Evolutionary conservation across 35 echinoderm and acorn worm genomes (phyloP).

Genomic region (Apostichopus californicus): DNA sequence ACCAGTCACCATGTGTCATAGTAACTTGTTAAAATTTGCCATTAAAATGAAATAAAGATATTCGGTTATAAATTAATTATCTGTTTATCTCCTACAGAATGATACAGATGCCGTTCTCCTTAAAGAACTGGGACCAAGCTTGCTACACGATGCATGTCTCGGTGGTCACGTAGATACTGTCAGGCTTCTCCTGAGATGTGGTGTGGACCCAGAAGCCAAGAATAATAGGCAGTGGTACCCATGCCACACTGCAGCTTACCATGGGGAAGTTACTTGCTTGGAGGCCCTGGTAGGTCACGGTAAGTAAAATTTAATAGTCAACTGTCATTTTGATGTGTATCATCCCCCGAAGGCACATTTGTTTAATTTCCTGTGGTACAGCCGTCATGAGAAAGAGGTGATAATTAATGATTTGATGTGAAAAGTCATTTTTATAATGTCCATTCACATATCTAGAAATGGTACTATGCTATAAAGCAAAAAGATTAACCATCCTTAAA

Average conservation of each 20-base stretch:
- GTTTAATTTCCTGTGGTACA: no score
- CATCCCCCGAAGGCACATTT: no score
- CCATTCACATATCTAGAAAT: no score
- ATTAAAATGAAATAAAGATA: no score
- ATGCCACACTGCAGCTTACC: conserved; percentile 85
- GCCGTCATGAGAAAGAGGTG: no score
- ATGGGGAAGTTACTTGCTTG: conserved; percentile 83
- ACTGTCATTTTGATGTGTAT: neutral
- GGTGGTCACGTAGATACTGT: conserved; percentile 77
- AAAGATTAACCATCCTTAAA: no score
- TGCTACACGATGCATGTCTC: conserved; percentile 92
- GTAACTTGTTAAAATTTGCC: no score
- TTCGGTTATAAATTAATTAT: no score
- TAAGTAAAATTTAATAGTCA: neutral
- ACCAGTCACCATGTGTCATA: no score
- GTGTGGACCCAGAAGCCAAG: conserved; percentile 70
- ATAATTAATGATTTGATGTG: no score
- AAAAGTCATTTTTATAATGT: no score
- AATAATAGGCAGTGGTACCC: conserved; percentile 73
- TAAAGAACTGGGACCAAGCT: conserved; percentile 42
- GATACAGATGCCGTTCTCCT: neutral
- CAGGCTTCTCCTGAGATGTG: conserved; percentile 67
- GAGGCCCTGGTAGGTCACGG: conserved; percentile 76
- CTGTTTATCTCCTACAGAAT: neutral
- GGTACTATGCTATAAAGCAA: no score